phyloP scores from a whole-genome alignment of 2,888 invertebrate species.

The Trypoxylon attenuatum region DNA sequence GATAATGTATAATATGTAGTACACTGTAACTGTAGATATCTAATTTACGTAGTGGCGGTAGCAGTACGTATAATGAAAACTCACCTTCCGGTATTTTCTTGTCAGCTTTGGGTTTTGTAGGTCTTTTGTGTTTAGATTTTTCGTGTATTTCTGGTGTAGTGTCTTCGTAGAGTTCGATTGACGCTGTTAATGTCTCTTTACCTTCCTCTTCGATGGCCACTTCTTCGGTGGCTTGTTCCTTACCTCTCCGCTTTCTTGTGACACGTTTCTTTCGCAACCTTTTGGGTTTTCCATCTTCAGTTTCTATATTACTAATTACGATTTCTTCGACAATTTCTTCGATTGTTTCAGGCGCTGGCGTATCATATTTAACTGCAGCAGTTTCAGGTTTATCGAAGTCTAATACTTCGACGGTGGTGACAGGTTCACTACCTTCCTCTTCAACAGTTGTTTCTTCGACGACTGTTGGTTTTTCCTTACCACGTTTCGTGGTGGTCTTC shows the following conservation, averaged over 20 bases:
- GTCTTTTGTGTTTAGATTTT: conserved; percentile 66
- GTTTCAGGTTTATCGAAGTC: conserved; percentile 55
- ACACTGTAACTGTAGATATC: conserved; percentile 19
- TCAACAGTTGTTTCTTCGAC: conserved; percentile 74
- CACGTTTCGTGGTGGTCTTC: conserved; percentile 67
- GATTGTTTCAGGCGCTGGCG: conserved; percentile 50
- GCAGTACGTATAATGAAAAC: conserved; percentile 53
- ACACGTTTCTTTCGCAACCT: conserved; percentile 63
- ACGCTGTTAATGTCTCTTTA: conserved; percentile 74
- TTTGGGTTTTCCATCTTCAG: conserved; percentile 69
- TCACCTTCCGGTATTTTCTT: conserved; percentile 61
- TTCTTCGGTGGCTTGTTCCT: conserved; percentile 74
- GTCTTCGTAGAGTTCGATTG: conserved; percentile 58
- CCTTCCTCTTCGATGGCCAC: conserved; percentile 73
- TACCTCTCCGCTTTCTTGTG: conserved; percentile 71
- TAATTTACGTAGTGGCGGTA: conserved; percentile 33
- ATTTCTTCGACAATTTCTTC: conserved; percentile 37
- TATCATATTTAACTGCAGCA: conserved; percentile 8
- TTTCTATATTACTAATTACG: conserved; percentile 52
- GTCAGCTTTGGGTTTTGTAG: conserved; percentile 62
- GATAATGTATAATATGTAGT: neutral
- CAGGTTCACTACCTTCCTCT: conserved; percentile 63
- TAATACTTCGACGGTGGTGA: conserved; percentile 57
- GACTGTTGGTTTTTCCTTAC: conserved; percentile 57
- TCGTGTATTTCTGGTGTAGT: conserved; percentile 64